Conservation (phyloP, 2,888 invertebrate species). For the Danaus chrysippus region DNA sequence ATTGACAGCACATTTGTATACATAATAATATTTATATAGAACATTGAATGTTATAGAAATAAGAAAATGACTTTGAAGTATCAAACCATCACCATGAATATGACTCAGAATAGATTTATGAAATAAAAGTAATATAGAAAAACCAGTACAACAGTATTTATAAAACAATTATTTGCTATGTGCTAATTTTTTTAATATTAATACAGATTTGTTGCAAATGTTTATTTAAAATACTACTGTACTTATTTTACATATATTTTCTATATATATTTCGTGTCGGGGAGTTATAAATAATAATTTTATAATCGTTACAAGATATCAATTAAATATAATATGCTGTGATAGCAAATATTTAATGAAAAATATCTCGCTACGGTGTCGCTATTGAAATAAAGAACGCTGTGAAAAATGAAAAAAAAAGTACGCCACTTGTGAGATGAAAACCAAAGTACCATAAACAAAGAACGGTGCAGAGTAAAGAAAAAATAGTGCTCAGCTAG, state of each 20-base stretch:
- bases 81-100: constrained; percentile 77
- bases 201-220: too few relatives aligned
- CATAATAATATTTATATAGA: constrained; percentile 34
- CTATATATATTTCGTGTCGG: too few relatives aligned
- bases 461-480: constrained; percentile 61
- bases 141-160: too few relatives aligned
- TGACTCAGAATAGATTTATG: constrained; percentile 23
- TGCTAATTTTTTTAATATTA: too few relatives aligned
- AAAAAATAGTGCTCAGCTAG: constrained; percentile 49
- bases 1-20: constrained; percentile 28
- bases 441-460: constrained; percentile 46
- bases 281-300: too few relatives aligned
- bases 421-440: constrained; percentile 56
- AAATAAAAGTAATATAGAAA: too few relatives aligned
- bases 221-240: too few relatives aligned
- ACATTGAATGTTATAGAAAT: constrained; percentile 43
- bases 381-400: constrained; percentile 16
- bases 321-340: too few relatives aligned
- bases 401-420: constrained; percentile 32
- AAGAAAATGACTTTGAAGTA: constrained; percentile 46
- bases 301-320: too few relatives aligned
- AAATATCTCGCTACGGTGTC: constrained; percentile 16
- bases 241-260: too few relatives aligned
- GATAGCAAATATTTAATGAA: background rate
- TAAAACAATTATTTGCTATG: too few relatives aligned